Conservation (phyloP, 2,797 vertebrate genomes). For the Spinus pinus region DNA sequence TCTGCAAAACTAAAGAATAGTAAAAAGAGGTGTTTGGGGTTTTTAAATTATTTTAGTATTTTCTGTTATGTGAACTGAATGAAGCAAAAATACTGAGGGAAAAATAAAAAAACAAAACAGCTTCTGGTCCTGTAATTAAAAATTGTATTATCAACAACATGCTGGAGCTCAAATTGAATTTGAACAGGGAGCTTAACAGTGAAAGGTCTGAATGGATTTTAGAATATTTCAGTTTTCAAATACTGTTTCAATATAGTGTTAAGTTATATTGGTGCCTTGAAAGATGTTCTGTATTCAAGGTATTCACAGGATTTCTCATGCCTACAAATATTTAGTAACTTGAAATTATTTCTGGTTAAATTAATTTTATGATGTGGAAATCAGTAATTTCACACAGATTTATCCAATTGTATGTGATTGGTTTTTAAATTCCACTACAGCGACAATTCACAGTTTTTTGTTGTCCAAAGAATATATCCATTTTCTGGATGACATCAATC, state of each 20-base stretch:
- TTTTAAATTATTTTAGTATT: neutral
- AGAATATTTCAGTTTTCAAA: neutral
- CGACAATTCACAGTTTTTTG: neutral
- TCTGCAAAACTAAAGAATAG: neutral
- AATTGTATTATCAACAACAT: neutral
- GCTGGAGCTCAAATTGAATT: neutral
- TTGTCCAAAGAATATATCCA: neutral
- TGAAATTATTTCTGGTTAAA: constrained; percentile 33
- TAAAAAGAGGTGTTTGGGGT: neutral
- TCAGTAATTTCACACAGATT: constrained; percentile 33
- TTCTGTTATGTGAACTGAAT: neutral
- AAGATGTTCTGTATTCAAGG: neutral
- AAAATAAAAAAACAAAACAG: neutral
- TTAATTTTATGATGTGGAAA: constrained; percentile 40
- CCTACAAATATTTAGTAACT: neutral
- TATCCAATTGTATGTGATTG: neutral
- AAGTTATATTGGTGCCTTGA: neutral
- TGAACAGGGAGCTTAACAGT: neutral
- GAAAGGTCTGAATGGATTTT: neutral
- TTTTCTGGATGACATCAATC: neutral
- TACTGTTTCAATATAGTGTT: neutral
- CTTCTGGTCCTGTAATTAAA: neutral
- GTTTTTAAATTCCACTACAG: neutral
- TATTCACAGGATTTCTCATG: neutral
- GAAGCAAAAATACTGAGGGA: neutral